Base-by-base conservation (phyloP, 2,888 invertebrate species). In the Ethmia dodecea region DNA sequence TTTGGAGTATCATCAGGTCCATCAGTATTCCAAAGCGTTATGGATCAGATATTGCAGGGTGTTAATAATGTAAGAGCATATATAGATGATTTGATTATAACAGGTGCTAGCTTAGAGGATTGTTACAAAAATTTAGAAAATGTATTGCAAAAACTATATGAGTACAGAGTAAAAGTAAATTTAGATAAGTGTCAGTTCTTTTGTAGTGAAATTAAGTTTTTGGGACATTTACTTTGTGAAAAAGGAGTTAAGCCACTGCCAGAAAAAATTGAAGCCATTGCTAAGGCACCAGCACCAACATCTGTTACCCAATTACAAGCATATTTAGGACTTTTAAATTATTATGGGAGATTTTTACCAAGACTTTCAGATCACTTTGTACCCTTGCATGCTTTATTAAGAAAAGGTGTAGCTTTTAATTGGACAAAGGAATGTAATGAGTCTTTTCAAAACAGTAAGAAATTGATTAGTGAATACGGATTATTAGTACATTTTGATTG, bases 151-250 rank as follows among this genome's bases (percentile, higher is more conserved):
- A 5, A n/a, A 8, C n/a, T 25, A 25, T 3, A n/a, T 5, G 9
- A 18, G 5, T 37, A 37, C 24, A 36, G 31, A 22, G 37, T 37
- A 6, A 37, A 24, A 32, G 27, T 32, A 3, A 37, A 38, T 38
- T 28, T 33, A 37, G 37, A 38, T n/a, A n/a, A n/a, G n/a, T 42
- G 42, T 15, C 30, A 33, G 22, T 38, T 41, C 32, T 41, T 35
- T 32, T 20, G 32, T 30, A 38, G 13, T 20, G 34, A 33, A 24
- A 36, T 36, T 10, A 40, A 28, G 10, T 25, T 33, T 34, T 29
- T 40, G 15, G 43, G 38, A 2, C 38, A 44, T 29, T n/a, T 25
- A 2, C 30, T 43, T 9, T 30, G 18, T 35, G 26, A 28, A 5
- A 13, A 32, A 14, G 40, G 38, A 10, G 14, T 38, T 6, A 38